Percentiles rank a stretch among this genome's conserved stretches.
Conservation (phyloP, 2,797 vertebrate species). For the Propithecus perrieri region DNA sequence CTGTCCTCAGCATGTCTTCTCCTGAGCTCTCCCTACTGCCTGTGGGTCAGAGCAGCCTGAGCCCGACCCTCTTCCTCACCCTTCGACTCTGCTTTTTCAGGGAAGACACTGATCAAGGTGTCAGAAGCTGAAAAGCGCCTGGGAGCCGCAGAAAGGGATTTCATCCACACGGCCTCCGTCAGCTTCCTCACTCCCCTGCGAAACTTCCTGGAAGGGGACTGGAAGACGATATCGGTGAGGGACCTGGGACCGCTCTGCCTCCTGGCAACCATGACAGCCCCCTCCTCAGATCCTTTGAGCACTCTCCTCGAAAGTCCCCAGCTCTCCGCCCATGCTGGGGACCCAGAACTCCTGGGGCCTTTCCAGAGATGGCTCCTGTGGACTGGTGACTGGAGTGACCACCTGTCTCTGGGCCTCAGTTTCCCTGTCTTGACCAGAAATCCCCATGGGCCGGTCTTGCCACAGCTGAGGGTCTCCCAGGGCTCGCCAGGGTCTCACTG, state of each 20-base stretch:
- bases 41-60: neutral
- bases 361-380: neutral
- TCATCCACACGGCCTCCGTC: conserved; percentile 92
- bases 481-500: neutral
- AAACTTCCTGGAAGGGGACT: conserved; percentile 97
- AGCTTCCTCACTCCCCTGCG: conserved; percentile 94
- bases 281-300: neutral
- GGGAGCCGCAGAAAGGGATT: conserved; percentile 92
- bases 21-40: neutral
- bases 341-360: neutral
- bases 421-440: neutral
- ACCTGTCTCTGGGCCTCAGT: neutral
- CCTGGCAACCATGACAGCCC: neutral
- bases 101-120: conserved; percentile 93
- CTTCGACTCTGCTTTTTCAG: conserved; percentile 79
- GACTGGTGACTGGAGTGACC: neutral
- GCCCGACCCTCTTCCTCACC: neutral
- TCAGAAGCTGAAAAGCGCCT: conserved; percentile 92
- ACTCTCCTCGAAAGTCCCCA: too few species aligned
- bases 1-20: neutral
- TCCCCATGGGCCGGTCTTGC: neutral
- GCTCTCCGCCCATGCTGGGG: neutral
- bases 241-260: neutral
- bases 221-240: conserved; percentile 96
- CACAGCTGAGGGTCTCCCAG: neutral